Percentiles rank a stretch among this genome's conserved stretches.
Conservation (phyloP, 2,888 invertebrate genomes). For the Epinotia ramella region DNA sequence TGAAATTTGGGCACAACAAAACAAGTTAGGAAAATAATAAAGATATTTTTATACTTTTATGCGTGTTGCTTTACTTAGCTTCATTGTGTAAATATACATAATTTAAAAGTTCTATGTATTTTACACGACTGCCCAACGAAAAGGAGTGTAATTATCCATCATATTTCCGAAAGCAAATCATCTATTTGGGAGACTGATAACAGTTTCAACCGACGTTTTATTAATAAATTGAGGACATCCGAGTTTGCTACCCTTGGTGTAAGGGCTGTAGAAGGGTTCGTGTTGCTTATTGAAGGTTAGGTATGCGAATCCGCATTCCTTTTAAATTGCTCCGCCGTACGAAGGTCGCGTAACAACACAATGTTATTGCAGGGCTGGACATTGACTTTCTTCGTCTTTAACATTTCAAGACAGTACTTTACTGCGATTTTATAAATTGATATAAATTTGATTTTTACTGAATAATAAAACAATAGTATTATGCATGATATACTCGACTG, state of each 20-base stretch:
- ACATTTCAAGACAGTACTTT: not conserved
- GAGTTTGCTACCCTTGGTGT: constrained; percentile 12
- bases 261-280: constrained; percentile 35
- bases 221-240: constrained; percentile 25
- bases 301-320: constrained; percentile 32
- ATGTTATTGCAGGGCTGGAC: constrained; percentile 20
- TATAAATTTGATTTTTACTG: not conserved
- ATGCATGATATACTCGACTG: too few species aligned
- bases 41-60: not conserved
- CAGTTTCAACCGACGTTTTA: constrained; percentile 6
- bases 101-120: not conserved
- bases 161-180: constrained; percentile 1
- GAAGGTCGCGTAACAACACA: constrained; percentile 28
- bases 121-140: too few species aligned
- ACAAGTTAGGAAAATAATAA: constrained; percentile 2
- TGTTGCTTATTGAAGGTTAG: constrained; percentile 42
- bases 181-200: not conserved
- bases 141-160: too few species aligned
- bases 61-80: not conserved
- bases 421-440: not conserved
- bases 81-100: not conserved
- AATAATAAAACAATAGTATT: not conserved
- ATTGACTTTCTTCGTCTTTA: constrained; percentile 11
- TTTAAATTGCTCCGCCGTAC: constrained; percentile 31
- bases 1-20: constrained; percentile 11